Percentiles rank a stretch among this genome's conserved stretches.
Evolutionary conservation across 2,888 invertebrate genomes (phyloP).

Genomic region (Metacarcinus magister): DNA sequence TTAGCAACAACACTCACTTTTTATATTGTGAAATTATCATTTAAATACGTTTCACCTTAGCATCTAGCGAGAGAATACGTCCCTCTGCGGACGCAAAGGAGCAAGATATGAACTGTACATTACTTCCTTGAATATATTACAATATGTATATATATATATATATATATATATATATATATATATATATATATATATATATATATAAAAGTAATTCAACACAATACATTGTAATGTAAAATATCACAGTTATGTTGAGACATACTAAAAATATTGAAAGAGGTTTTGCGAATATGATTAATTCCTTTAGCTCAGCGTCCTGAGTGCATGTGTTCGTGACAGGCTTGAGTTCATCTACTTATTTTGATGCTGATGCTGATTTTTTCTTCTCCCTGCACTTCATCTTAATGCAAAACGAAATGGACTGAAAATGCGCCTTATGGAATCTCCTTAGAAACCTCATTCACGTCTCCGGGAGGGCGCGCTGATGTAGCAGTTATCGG

Average conservation of each 20-base stretch:
- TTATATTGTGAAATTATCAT: too few relatives aligned
- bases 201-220: not conserved
- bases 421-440: not conserved
- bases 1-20: too few relatives aligned
- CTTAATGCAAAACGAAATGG: not conserved
- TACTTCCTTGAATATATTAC: too few relatives aligned
- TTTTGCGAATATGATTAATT: not conserved
- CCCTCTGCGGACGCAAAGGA: too few relatives aligned
- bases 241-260: not conserved
- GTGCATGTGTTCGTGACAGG: not conserved
- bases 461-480: not conserved
- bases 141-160: too few relatives aligned
- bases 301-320: not conserved
- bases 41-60: too few relatives aligned
- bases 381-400: not conserved
- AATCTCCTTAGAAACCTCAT: not conserved
- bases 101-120: too few relatives aligned
- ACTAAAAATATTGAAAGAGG: not conserved
- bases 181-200: too few relatives aligned
- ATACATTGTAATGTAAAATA: not conserved
- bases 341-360: not conserved
- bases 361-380: not conserved
- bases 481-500: not conserved
- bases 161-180: too few relatives aligned
- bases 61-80: too few relatives aligned